phyloP scores from a whole-genome alignment of 2,113 vertebrate species.

The Trematomus loennbergii region DNA sequence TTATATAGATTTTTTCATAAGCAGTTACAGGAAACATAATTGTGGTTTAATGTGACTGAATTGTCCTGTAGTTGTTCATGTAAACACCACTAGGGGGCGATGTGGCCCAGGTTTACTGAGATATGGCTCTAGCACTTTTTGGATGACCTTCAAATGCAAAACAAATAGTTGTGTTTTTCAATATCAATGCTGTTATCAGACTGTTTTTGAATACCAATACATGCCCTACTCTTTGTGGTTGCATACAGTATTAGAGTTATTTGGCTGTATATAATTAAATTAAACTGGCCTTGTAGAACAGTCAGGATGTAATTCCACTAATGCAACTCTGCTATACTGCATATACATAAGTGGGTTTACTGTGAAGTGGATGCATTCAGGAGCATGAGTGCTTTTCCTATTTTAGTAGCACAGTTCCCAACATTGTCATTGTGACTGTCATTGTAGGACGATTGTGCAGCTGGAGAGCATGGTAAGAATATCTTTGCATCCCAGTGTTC shows the following conservation, averaged over 20 bases:
- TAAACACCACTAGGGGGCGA: slow-evolving; percentile 51
- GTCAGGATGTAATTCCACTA: neutral
- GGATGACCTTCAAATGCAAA: slow-evolving; percentile 1
- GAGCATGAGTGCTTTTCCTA: slow-evolving; percentile 2
- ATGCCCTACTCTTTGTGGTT: neutral
- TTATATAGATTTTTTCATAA: neutral
- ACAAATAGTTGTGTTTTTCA: neutral
- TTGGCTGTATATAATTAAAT: neutral
- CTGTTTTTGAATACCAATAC: neutral
- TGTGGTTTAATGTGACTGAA: neutral
- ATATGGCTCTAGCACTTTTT: neutral
- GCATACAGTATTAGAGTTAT: neutral
- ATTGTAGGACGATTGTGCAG: slow-evolving; percentile 73
- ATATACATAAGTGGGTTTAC: neutral
- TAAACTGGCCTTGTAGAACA: too few species aligned
- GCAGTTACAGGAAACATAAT: neutral
- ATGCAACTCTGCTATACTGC: neutral
- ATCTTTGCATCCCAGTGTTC: slow-evolving; percentile 47
- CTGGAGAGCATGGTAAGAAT: slow-evolving; percentile 74
- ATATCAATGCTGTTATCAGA: neutral
- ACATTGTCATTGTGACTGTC: slow-evolving; percentile 59
- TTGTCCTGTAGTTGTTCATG: neutral
- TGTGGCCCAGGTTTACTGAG: neutral
- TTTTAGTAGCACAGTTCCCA: slow-evolving; percentile 25
- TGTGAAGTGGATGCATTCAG: neutral